Base-by-base conservation (phyloP, 2,888 invertebrate species). In the Lissonota sp. region DNA sequence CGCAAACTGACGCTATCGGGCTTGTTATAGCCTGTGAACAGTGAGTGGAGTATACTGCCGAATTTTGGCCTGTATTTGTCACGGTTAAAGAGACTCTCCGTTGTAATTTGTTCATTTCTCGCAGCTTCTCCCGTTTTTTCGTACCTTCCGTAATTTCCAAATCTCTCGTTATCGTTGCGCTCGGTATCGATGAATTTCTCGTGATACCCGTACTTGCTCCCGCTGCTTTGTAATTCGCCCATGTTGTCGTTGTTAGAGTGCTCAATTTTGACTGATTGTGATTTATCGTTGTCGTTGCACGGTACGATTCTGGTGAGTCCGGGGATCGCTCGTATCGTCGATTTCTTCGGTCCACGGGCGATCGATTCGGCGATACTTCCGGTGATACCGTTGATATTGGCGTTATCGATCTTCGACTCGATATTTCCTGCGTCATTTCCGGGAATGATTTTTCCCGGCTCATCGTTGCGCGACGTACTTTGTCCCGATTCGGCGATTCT, bases 21-120 rank as follows among this genome's bases (percentile, higher is more conserved):
- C 90, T 90, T 83, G 87, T 91, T 87, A 91, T 87, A 80, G 87
- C 90, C 85, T 88, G 91, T 53, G 90, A 92, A 88, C 89, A 92
- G 49, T 86, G 90, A 84, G 89, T 89, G 76, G 89, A 91, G 84
- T 86, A 89, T 40, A 85, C 86, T 80, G 75, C 64, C 74, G 37
- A 62, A 12, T 10, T 74, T 75, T 69, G 64, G 1, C 12, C 40
- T 4, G 37, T n/a, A 53, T 74, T 77, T 60, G 14, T 39, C 67
- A 49, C 77, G 62, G 79, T 44, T n/a, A 75, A 58, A 42, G 55
- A 71, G 37, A 55, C 64, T 74, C 69, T 64, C 67, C n/a, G 39
- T 42, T 63, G 57, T 40, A 26, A 53, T n/a, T 70, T 39, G 16
- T 49, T 14, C 53, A 8, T 51, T 58, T 51, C 63, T 14, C 69